Conservation (phyloP, 2,888 invertebrate genomes). For the Fabriciana adippe region DNA sequence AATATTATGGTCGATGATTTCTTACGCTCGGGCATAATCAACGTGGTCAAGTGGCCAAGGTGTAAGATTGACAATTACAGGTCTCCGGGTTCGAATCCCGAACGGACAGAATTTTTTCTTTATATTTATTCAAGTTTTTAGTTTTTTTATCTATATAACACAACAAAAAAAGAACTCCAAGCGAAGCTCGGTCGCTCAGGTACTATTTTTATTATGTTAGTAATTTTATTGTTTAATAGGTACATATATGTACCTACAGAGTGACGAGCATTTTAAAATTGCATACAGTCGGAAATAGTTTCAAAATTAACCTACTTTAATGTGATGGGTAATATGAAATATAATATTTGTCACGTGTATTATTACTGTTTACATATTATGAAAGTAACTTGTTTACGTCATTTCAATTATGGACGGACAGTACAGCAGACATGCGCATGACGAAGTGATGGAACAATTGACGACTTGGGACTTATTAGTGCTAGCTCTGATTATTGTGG, state of each 20-base stretch:
- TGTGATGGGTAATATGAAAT: slow-evolving; percentile 4
- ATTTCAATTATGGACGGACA: slow-evolving; percentile 38
- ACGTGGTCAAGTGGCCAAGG: no score
- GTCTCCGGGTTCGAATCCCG: no score
- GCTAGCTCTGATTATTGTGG: slow-evolving; percentile 43
- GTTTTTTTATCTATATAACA: no score
- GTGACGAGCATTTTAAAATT: not conserved
- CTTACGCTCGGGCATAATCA: no score
- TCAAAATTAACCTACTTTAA: not conserved
- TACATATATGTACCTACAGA: no score
- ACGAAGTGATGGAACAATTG: slow-evolving; percentile 54
- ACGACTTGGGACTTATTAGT: slow-evolving; percentile 51
- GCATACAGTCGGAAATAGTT: not conserved
- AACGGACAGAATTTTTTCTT: no score
- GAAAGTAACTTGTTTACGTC: slow-evolving; percentile 5
- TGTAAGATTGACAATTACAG: no score
- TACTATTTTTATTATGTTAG: not conserved
- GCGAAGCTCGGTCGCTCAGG: no score
- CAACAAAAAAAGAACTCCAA: no score
- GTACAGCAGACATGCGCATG: slow-evolving; percentile 51
- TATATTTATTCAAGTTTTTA: no score
- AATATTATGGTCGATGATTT: no score
- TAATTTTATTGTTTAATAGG: not conserved
- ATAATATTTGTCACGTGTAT: slow-evolving; percentile 15
- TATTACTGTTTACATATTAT: not conserved